Evolutionary conservation across 2,888 invertebrate genomes (phyloP).

Genomic region (Prosapia bicincta): DNA sequence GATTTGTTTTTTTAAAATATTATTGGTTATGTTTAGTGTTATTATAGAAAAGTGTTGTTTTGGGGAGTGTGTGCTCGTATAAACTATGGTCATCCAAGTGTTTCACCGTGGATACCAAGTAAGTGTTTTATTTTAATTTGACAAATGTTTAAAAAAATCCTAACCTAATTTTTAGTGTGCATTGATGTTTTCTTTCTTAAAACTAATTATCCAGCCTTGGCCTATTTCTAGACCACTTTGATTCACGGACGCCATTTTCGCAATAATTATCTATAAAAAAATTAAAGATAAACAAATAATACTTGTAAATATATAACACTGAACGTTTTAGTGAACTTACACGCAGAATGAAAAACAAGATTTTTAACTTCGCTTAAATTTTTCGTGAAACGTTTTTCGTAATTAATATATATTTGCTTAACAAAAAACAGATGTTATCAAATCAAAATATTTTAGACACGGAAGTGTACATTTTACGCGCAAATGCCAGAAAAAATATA

Average conservation of each 20-base stretch:
- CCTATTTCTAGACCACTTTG: neutral
- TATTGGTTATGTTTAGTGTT: neutral
- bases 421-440: too few relatives aligned
- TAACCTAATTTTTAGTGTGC: constrained; percentile 18
- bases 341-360: too few relatives aligned
- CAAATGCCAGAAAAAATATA: too few relatives aligned
- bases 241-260: neutral
- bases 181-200: neutral
- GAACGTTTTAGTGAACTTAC: too few relatives aligned
- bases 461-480: too few relatives aligned
- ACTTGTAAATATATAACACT: too few relatives aligned
- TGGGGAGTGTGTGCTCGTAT: constrained; percentile 17
- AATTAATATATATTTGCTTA: too few relatives aligned
- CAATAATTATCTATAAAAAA: neutral
- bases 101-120: neutral
- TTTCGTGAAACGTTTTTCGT: too few relatives aligned
- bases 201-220: neutral
- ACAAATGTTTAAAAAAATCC: neutral
- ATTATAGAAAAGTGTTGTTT: constrained; percentile 14
- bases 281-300: neutral
- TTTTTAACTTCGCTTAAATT: too few relatives aligned
- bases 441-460: too few relatives aligned
- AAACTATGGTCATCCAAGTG: constrained; percentile 10
- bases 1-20: neutral
- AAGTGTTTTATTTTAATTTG: constrained; percentile 4